Base-by-base conservation (phyloP, 2,888 invertebrate species). In the Celastrina argiolus region DNA sequence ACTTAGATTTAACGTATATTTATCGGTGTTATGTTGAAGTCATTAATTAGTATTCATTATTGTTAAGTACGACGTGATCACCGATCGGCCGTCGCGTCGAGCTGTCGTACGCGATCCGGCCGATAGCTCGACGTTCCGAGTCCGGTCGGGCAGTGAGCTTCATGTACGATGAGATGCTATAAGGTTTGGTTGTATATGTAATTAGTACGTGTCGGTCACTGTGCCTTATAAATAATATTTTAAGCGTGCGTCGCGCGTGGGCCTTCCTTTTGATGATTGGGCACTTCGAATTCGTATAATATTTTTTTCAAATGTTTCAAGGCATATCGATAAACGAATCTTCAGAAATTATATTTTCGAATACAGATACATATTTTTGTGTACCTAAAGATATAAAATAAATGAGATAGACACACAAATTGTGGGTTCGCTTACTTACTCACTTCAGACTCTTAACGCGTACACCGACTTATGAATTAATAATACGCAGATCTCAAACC, bases 11-110 rank as follows among this genome's bases (percentile, higher is more conserved):
- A 68, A 68, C 65, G 65, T 61, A 69, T 67, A 73, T 45, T 75
- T 77, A 78, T 73, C 71, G 69, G 71, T 87, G 82, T 82, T 88
- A 88, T 88, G 86, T 85, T 86, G 83, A 84, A 90, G 90, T 90
- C 90, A 91, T 89, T 87, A 87, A 85, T 85, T 89, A 90, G 88
- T 90, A 88, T 89, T 87, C 87, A 83, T 83, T 87, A 83, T 83
- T 79, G 74, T 81, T 87, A 88, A 85, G 85, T 86, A 85, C 86
- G 84, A 81, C 79, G 61, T 61, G 61, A 61, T 36, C 18, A 36
- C 61, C 10, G 36, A 36, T 18, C 39, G 61, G 5, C 22, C 51
- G 7, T 10, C 31, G 22, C 59, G 18, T 16, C 34, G 59, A 10
- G 34, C 31, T 34, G 16, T 16, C 31, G 16, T 8, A 16, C 28